Evolutionary conservation across 2,113 vertebrate genomes (phyloP), one percentile per base, ranked within the genome.

Genomic region (Jaculus jaculus): DNA sequence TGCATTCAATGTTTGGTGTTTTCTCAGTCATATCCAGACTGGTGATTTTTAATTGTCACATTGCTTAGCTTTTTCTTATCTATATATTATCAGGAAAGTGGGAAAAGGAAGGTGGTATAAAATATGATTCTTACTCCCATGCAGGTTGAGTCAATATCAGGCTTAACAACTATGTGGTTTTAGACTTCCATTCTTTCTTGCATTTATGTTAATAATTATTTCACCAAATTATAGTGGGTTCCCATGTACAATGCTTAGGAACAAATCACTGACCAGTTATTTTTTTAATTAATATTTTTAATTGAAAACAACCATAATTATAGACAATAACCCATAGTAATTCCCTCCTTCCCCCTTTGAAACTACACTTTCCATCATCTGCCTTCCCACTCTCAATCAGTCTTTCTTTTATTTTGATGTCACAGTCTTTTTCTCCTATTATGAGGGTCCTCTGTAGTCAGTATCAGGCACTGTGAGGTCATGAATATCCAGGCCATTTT

Each of bases 1-100:
- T 8, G 30, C 63, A 30, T 37, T 87, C 39, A 58, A 12, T 96
- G 37, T 32, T 74, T 91, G 20, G 13, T 84, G 65, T 87, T 30
- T 3, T 61, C 90, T 39, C 54, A 74, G 65, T 34, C n/a, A n/a
- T 5, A 5, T 61, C 30, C 30, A 47, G 51, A 34, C 66, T 47
- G 23, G 18, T 39, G 24, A 20, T 20, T 78, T 72, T 72, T 8
- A 32, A 10, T n/a, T 32, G 47, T 28, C 42, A 26, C 39, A 16
- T 28, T 32, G 37, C 2, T 85, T 47, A 69, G 26, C 26, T 60
- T 81, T 51, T 21, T 61, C 37, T 79, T 81, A 69, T 79, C 42
- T 80, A 8, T 24, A 94, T 39, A 81, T 91, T 92, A 84, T 71
- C 39, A 87, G 78, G 5, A 24, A 65, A 2, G 82, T 94, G 8